A percentile compares a stretch with the other conserved stretches of the same genome.
Evolutionary conservation across 2,113 vertebrate genomes (phyloP).

Genomic region (Arvicanthis niloticus): DNA sequence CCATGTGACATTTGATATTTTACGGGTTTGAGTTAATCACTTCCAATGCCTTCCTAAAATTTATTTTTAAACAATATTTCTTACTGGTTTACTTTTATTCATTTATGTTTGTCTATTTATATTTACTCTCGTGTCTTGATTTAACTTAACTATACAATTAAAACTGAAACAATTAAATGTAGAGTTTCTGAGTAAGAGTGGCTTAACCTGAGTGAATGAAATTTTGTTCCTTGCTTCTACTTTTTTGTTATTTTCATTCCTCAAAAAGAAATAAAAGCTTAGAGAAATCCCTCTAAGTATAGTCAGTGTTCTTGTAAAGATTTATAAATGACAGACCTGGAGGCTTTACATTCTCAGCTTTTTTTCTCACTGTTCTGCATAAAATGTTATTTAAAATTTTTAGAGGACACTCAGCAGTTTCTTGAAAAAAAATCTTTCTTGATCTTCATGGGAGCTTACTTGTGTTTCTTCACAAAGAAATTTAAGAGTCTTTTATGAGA

Average conservation of each 20-base stretch:
- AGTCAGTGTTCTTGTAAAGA: fast-evolving
- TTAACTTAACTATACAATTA: not conserved
- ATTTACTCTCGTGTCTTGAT: not conserved
- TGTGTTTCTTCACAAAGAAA: not conserved
- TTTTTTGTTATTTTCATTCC: not conserved
- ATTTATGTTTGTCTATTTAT: not conserved
- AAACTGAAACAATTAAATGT: not conserved
- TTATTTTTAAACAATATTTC: not conserved
- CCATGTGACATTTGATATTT: not conserved
- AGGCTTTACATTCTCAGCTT: not conserved
- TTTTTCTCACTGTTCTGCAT: not conserved
- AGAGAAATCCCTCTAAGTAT: not conserved
- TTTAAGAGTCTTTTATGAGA: not conserved
- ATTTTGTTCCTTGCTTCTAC: not conserved
- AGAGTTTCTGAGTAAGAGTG: not conserved
- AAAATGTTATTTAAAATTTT: not conserved
- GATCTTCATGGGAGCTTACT: not conserved
- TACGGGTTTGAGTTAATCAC: not conserved
- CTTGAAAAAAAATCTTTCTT: not conserved
- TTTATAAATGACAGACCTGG: not conserved
- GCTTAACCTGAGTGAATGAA: not conserved
- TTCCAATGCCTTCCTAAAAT: not conserved
- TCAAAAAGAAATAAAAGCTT: not conserved
- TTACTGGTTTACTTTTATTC: fast-evolving
- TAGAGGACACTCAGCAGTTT: not conserved